A percentile compares a stretch with the other conserved stretches of the same genome.
Evolutionary conservation across 2,888 invertebrate genomes (phyloP).

Genomic region (Drosophila heteroneura): DNA sequence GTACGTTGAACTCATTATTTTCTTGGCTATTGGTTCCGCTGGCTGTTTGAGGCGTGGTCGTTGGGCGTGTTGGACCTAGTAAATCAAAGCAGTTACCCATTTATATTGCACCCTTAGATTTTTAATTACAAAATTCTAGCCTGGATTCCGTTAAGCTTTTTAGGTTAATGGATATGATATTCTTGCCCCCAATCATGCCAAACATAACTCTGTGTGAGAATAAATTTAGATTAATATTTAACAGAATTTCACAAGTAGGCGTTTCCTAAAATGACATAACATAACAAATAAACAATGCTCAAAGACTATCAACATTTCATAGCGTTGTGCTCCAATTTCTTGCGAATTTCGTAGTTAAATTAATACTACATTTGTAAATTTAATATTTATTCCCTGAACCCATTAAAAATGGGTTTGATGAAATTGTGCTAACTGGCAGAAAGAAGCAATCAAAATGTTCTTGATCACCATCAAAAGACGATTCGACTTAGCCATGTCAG

Average conservation of each 20-base stretch:
- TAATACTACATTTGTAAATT: not conserved
- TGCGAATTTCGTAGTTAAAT: not conserved
- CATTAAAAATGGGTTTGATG: not conserved
- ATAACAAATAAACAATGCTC: not conserved
- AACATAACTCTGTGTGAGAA: not conserved
- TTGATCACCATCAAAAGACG: not conserved
- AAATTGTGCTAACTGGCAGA: not conserved
- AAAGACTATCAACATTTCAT: not conserved
- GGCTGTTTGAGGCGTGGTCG: conserved; percentile 9
- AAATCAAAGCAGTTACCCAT: conserved; percentile 54
- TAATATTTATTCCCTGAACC: not conserved
- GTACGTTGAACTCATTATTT: conserved; percentile 49
- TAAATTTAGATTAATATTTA: not conserved
- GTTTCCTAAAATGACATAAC: not conserved
- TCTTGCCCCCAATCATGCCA: not conserved
- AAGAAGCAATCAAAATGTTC: not conserved
- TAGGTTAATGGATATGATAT: conserved; percentile 2
- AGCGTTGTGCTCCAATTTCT: not conserved
- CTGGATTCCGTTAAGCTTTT: not conserved
- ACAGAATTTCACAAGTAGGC: not conserved
- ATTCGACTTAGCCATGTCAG: not conserved
- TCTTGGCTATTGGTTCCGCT: conserved; percentile 18
- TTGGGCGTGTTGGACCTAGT: conserved; percentile 61
- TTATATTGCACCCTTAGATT: conserved; percentile 16
- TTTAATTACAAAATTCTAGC: conserved; percentile 25